These are phyloP conservation scores for Dorcus parallelipipedus DNA, from an alignment of 2,888 invertebrate genomes.

Conservation along the genomic window DNA sequence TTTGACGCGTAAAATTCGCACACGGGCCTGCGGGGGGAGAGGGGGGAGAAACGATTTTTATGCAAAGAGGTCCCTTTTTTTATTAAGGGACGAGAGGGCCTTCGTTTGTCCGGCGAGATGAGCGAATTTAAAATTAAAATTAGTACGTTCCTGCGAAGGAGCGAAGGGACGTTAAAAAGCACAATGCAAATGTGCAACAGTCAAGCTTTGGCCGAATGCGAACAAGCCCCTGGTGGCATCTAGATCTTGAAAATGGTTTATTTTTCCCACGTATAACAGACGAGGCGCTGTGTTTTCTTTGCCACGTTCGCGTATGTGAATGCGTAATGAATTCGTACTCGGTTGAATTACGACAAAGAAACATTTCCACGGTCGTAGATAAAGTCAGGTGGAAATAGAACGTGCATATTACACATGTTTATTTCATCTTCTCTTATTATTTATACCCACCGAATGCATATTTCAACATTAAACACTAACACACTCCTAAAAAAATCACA, in stretches of 20 bases:
- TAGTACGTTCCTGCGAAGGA: not conserved
- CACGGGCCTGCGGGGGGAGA: too few species aligned
- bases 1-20: too few species aligned
- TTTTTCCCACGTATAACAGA: not conserved
- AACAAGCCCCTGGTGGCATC: constrained; percentile 4
- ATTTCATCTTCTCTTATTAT: not conserved
- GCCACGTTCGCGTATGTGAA: too few species aligned
- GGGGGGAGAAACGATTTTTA: too few species aligned
- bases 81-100: not conserved
- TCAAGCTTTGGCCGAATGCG: not conserved
- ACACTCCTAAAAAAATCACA: too few species aligned
- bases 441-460: too few species aligned
- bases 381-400: not conserved
- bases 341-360: too few species aligned
- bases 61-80: not conserved
- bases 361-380: not conserved
- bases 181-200: not conserved
- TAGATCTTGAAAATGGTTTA: constrained; percentile 2
- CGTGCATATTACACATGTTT: not conserved
- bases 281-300: too few species aligned
- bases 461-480: too few species aligned
- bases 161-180: constrained; percentile 1
- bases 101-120: not conserved
- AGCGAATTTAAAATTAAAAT: not conserved
- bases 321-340: too few species aligned